Percentiles rank a stretch among this genome's conserved stretches.
phyloP scores from a whole-genome alignment of 64 coral and sea anemone genomes.

The Porites australiensis region DNA sequence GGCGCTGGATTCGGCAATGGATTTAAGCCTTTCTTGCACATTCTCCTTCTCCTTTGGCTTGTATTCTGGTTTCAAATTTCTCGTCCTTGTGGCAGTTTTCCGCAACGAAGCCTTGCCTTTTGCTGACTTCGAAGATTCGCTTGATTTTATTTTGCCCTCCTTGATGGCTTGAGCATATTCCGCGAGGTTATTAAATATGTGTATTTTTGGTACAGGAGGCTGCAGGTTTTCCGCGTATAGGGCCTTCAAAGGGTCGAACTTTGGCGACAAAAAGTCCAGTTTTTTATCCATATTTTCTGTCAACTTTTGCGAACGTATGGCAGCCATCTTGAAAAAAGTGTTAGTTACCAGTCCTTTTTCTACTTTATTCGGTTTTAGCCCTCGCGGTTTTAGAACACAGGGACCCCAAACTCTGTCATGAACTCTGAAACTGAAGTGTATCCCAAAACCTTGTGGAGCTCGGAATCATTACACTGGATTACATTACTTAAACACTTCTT shows the following conservation, averaged over 20 bases:
- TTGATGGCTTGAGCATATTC: constrained; percentile 87
- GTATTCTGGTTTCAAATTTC: constrained; percentile 88
- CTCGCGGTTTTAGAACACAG: no score
- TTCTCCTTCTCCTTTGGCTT: constrained; percentile 43
- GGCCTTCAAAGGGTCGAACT: constrained; percentile 86
- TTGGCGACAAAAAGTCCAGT: constrained; percentile 86
- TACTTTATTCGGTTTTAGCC: neutral
- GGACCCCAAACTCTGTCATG: no score
- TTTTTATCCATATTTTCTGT: constrained; percentile 11
- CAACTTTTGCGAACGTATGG: neutral
- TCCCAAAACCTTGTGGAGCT: no score
- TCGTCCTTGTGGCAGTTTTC: constrained; percentile 50
- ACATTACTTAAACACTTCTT: no score
- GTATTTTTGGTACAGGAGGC: constrained; percentile 88
- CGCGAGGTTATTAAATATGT: constrained; percentile 88
- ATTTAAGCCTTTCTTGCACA: constrained; percentile 69
- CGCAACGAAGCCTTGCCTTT: neutral
- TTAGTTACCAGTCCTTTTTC: constrained; percentile 2
- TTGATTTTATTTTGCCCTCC: constrained; percentile 72
- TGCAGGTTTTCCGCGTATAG: constrained; percentile 76
- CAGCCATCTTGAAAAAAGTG: constrained; percentile 61
- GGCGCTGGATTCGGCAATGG: constrained; percentile 56
- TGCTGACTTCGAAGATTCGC: neutral
- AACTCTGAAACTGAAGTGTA: no score
- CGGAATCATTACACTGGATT: no score